Evolutionary conservation across 2,888 invertebrate genomes (phyloP), one percentile per base, ranked within the genome.

Genomic region (Pachydiplax longipennis): DNA sequence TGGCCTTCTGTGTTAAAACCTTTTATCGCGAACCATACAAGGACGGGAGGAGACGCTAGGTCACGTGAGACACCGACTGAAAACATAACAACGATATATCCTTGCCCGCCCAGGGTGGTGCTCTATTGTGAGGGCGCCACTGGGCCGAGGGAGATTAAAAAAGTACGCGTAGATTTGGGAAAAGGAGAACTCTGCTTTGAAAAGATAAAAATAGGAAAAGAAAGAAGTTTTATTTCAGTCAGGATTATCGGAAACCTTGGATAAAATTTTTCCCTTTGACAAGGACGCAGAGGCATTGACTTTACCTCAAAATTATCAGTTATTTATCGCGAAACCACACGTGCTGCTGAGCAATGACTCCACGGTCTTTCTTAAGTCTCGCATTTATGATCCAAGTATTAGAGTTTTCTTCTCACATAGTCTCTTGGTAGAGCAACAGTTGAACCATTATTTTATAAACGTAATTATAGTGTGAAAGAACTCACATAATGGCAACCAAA

Each of bases 11-110:
- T 25, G 73, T 73, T 73, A 73, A 73, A 31, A 73, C 73, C 87
- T 61, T 87, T 87, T 61, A 65, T 65, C 65, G 87, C 61, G 37
- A 22, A 65, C 87, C 61, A 87, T 87, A 87, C 37, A 87, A 87
- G 87, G 87, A 35, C 61, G 61, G 61, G 18, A 31, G 58, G 83
- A 53, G 83, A 31, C n/a, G 31, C 18, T 37, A 4, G 15, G 37
- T 87, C 87, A 61, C 87, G 87, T 87, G 87, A 40, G 22, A 37
- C 37, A 12, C 37, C n/a, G 37, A 31, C 25, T 65, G 61, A 61
- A 61, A 61, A 61, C 61, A 12, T n/a, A 2, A 13, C 73, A 5
- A 18, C 15, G 53, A 53, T 53, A 53, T 53, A 18, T 53, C 53
- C 44, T 44, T 44, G 44, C 44, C 25, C 25, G 65, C 65, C 73